These are phyloP conservation scores for Parasteatoda tepidariorum DNA, from an alignment of 1,140 invertebrate species.

Conservation along the genomic window DNA sequence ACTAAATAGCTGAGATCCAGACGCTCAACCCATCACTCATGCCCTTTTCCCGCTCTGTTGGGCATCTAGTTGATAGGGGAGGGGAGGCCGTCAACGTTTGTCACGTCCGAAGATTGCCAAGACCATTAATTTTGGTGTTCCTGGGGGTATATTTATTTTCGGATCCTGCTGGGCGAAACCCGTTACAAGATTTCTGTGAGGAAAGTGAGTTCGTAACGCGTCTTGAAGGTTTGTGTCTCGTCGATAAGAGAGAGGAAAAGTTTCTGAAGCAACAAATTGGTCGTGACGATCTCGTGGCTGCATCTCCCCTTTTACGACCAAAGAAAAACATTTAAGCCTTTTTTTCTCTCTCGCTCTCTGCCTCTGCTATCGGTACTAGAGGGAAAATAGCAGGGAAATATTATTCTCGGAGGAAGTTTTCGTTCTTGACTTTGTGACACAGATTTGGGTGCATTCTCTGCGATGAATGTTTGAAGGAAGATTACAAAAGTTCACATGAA, in stretches of 20 bases:
- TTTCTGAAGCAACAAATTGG: conserved; percentile 16
- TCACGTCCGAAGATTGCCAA: conserved; percentile 41
- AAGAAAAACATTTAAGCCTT: background rate
- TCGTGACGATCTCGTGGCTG: background rate
- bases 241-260: background rate
- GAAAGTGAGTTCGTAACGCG: background rate
- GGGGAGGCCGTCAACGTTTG: conserved; percentile 49
- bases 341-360: too few relatives aligned
- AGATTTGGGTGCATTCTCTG: too few relatives aligned
- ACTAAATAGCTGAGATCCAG: conserved; percentile 48
- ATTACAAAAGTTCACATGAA: too few relatives aligned
- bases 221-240: background rate
- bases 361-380: too few relatives aligned
- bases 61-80: conserved; percentile 46
- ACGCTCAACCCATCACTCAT: conserved; percentile 40
- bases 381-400: too few relatives aligned
- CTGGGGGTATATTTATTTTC: conserved; percentile 56
- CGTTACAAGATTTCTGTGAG: background rate
- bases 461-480: too few relatives aligned
- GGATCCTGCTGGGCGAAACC: background rate
- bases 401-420: too few relatives aligned
- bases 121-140: conserved; percentile 50
- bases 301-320: background rate
- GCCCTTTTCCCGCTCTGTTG: conserved; percentile 32
- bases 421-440: too few relatives aligned